Percentiles rank a stretch among this genome's conserved stretches.
These are phyloP conservation scores for Archilochus colubris DNA, from an alignment of 2,113 vertebrate species.

Conservation along the genomic window DNA sequence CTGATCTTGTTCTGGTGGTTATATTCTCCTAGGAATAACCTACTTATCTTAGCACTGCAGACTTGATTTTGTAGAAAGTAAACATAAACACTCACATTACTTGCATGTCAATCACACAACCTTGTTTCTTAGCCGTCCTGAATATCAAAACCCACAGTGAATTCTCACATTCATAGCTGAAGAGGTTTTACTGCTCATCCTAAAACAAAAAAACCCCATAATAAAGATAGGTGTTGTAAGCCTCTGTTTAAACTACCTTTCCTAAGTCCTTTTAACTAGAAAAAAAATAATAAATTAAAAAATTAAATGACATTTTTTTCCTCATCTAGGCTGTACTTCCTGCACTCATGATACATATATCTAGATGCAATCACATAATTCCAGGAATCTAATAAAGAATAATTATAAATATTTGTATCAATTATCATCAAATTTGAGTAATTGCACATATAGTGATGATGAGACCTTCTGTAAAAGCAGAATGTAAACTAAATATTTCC, in stretches of 20 bases:
- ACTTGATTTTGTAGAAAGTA: background rate
- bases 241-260: background rate
- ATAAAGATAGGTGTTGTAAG: background rate
- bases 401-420: background rate
- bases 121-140: background rate
- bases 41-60: background rate
- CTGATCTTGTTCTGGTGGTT: background rate
- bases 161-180: background rate
- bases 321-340: background rate
- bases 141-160: background rate
- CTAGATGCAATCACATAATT: background rate
- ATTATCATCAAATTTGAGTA: constrained; percentile 1
- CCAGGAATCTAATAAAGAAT: background rate
- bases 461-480: background rate
- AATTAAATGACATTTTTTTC: background rate
- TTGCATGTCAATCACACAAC: background rate
- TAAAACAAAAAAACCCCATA: background rate
- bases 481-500: background rate
- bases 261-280: background rate
- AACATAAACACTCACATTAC: background rate
- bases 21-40: background rate
- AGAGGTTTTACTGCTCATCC: background rate
- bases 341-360: background rate
- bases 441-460: background rate
- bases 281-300: background rate